phyloP scores from a whole-genome alignment of 1,140 invertebrate genomes.

The Heliconius himera region DNA sequence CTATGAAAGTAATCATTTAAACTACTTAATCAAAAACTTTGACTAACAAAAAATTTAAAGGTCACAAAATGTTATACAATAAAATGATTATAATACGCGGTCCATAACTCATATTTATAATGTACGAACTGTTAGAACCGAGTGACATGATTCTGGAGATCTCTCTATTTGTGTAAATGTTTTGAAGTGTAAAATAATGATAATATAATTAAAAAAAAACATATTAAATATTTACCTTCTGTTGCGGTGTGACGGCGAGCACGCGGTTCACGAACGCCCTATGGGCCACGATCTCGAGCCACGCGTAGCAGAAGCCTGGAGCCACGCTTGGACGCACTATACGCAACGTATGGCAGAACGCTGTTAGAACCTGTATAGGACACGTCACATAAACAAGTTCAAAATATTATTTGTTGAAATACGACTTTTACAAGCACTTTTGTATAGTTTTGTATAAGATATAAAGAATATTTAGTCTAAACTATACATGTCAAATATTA shows the following conservation, averaged over 20 bases:
- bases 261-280: slow-evolving; percentile 97
- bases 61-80: neutral
- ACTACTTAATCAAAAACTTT: neutral
- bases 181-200: neutral
- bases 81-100: neutral
- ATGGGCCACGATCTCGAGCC: slow-evolving; percentile 98
- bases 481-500: too few relatives aligned
- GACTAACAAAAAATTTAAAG: neutral
- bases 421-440: too few relatives aligned
- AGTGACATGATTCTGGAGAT: neutral
- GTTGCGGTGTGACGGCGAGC: slow-evolving; percentile 92
- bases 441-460: too few relatives aligned
- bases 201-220: neutral
- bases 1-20: too few relatives aligned
- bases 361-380: slow-evolving; percentile 86
- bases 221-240: slow-evolving; percentile 80
- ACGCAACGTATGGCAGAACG: slow-evolving; percentile 95
- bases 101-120: neutral
- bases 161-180: neutral
- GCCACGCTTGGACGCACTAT: slow-evolving; percentile 96
- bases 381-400: too few relatives aligned
- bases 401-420: slow-evolving; percentile 14
- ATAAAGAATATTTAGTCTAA: too few relatives aligned
- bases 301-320: slow-evolving; percentile 98
- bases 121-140: neutral